These are phyloP conservation scores for Palythoa caribaeorum DNA, from an alignment of 92 coral and sea anemone species.

Conservation along the genomic window DNA sequence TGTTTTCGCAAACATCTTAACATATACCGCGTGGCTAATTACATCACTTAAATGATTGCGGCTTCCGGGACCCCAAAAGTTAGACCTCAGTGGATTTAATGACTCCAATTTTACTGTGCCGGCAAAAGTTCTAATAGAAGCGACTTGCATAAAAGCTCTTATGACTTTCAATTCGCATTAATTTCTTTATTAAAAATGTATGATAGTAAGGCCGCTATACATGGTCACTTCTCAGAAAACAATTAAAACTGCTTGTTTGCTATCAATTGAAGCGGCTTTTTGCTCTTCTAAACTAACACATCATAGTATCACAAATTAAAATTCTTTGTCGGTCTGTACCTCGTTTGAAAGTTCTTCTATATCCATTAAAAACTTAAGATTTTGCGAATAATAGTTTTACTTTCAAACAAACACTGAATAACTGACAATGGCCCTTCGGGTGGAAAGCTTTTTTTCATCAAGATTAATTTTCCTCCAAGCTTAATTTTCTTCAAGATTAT, in stretches of 20 bases:
- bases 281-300: conserved; percentile 4
- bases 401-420: neutral
- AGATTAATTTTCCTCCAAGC: no score
- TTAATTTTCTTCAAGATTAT: no score
- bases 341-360: conserved; percentile 15
- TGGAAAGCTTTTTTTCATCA: no score
- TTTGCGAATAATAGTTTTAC: conserved; percentile 4
- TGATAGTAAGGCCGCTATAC: neutral
- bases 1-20: conserved; percentile 15
- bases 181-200: neutral
- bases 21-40: conserved; percentile 7
- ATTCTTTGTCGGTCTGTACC: conserved; percentile 16
- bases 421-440: no score
- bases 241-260: conserved; percentile 49
- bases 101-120: conserved; percentile 26
- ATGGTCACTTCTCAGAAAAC: conserved; percentile 26
- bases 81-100: conserved; percentile 27
- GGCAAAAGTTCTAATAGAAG: conserved; percentile 1
- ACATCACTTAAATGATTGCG: conserved; percentile 27
- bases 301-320: conserved; percentile 34
- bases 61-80: conserved; percentile 37
- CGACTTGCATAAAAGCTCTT: neutral
- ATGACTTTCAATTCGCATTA: neutral
- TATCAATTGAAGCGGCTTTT: conserved; percentile 33
- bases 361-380: conserved; percentile 30